These are phyloP conservation scores for Ostrea denselamellosa DNA, from an alignment of 1,140 invertebrate species.

Conservation along the genomic window DNA sequence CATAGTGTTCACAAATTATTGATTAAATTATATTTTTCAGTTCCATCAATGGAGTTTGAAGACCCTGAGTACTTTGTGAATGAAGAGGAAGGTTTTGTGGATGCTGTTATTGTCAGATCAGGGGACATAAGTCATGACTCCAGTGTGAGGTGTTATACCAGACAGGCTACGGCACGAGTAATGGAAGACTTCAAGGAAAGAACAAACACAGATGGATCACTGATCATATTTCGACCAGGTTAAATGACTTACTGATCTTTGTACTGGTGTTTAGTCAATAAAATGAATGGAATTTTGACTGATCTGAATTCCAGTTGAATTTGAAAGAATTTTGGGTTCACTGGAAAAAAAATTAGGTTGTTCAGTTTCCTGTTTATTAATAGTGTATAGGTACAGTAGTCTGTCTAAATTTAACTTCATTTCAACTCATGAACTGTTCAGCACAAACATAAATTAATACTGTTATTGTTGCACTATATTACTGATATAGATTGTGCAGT, in stretches of 20 bases:
- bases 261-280: background rate
- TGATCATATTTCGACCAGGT: conserved; percentile 77
- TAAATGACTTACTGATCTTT: background rate
- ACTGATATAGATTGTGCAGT: too few species aligned
- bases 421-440: too few species aligned
- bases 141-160: conserved; percentile 78
- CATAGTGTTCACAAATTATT: background rate
- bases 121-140: conserved; percentile 77
- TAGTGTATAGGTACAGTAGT: too few species aligned
- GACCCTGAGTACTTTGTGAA: conserved; percentile 70
- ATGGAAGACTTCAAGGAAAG: conserved; percentile 77
- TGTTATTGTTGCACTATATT: too few species aligned
- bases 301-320: background rate
- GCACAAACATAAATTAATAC: too few species aligned
- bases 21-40: conserved; percentile 61
- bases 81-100: conserved; percentile 76
- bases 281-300: background rate
- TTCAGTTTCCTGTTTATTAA: too few species aligned
- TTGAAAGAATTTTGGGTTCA: background rate
- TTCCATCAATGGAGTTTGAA: conserved; percentile 78
- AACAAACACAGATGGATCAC: conserved; percentile 76
- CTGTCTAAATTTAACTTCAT: too few species aligned
- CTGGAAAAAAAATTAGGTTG: background rate
- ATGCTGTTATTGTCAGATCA: conserved; percentile 71
- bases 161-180: conserved; percentile 77